Conservation (phyloP, 2,113 vertebrate species). For the Lamprologus tigripictilis region DNA sequence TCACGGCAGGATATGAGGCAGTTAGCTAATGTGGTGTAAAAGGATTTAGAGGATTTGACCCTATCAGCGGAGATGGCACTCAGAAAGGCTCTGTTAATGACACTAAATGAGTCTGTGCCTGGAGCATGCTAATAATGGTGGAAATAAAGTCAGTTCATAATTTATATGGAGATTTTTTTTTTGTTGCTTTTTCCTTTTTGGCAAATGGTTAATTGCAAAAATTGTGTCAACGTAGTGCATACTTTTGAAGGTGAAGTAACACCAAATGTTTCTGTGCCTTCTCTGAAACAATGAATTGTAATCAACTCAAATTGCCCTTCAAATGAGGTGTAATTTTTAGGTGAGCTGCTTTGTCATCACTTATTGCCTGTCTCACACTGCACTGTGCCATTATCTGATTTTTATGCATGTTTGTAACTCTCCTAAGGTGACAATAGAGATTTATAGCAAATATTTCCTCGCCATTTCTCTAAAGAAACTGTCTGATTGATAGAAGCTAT, state of each 20-base stretch:
- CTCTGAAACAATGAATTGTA: neutral
- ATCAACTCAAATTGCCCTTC: neutral
- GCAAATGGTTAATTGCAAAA: neutral
- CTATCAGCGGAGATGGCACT: conserved; percentile 58
- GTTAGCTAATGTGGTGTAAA: conserved; percentile 64
- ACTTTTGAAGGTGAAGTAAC: neutral
- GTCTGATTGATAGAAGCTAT: neutral
- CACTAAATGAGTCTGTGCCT: conserved; percentile 53
- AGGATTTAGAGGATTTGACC: conserved; percentile 69
- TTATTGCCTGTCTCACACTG: neutral
- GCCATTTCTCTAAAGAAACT: neutral
- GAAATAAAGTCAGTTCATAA: conserved; percentile 18
- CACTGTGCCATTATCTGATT: neutral
- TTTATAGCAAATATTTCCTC: neutral
- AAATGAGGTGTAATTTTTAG: neutral
- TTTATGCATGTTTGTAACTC: neutral
- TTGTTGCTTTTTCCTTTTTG: neutral
- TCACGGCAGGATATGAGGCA: conserved; percentile 41
- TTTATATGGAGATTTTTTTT: conserved; percentile 9
- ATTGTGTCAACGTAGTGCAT: neutral
- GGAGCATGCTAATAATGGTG: conserved; percentile 49
- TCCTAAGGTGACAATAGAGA: neutral
- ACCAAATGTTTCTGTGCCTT: neutral
- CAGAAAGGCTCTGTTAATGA: conserved; percentile 56
- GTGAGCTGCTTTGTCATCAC: neutral